A percentile compares a stretch with the other conserved stretches of the same genome.
phyloP scores from a whole-genome alignment of 2,113 vertebrate species.

The Zeus faber region DNA sequence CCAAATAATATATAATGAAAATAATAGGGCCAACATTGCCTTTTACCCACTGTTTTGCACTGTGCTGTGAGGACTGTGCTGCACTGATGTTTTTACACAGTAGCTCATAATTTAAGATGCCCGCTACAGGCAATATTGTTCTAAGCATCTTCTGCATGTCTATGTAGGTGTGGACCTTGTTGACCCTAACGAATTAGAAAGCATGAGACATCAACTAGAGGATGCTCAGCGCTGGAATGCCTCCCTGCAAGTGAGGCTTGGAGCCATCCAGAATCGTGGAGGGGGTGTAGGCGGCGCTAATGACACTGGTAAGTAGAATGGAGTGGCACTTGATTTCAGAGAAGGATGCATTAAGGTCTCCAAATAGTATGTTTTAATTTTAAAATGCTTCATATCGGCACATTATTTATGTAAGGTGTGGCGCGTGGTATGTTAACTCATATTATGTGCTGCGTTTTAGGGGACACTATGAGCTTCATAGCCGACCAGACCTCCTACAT shows the following conservation, averaged over 20 bases:
- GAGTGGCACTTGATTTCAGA: not conserved
- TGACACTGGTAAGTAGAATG: constrained; percentile 58
- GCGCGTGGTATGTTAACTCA: not conserved
- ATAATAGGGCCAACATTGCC: too few species aligned
- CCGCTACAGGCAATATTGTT: not conserved
- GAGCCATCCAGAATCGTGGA: constrained; percentile 74
- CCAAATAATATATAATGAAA: too few species aligned
- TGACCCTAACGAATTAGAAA: constrained; percentile 71
- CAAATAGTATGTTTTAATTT: not conserved
- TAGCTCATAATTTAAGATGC: not conserved
- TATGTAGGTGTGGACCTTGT: constrained; percentile 46
- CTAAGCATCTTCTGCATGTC: not conserved
- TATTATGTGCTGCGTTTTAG: constrained; percentile 64
- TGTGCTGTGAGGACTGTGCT: too few species aligned
- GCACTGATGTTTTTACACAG: not conserved
- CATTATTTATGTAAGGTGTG: not conserved
- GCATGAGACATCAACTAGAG: constrained; percentile 74
- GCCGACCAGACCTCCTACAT: constrained; percentile 95
- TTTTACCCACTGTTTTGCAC: too few species aligned
- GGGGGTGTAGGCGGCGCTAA: constrained; percentile 74
- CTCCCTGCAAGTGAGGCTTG: constrained; percentile 76
- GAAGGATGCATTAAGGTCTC: not conserved
- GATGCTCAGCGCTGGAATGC: constrained; percentile 79
- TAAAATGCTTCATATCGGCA: not conserved
- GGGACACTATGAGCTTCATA: constrained; percentile 83